Conservation (phyloP, 2,113 vertebrate species). For the Dipodomys spectabilis region DNA sequence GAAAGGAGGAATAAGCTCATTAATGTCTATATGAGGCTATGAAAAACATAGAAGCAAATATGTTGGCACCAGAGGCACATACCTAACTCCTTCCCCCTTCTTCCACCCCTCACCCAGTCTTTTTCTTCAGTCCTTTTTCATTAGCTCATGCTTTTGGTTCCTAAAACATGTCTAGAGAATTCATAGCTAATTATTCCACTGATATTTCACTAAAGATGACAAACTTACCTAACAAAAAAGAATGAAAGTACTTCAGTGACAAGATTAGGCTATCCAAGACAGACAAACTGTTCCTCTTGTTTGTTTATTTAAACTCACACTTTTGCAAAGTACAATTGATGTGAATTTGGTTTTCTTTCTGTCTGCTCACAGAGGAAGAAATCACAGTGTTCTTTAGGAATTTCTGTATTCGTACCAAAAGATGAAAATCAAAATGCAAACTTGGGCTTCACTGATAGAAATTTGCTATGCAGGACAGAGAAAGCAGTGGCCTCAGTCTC, state of each 20-base stretch:
- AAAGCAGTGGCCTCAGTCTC: background rate
- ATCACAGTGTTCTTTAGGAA: background rate
- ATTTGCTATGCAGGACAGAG: background rate
- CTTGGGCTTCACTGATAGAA: background rate
- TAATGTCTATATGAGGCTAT: background rate
- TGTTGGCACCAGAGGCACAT: rapidly evolving
- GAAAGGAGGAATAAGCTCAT: background rate
- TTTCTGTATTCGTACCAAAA: background rate
- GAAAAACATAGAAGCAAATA: background rate
- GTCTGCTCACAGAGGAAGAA: background rate
- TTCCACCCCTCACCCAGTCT: rapidly evolving
- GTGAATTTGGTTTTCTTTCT: background rate
- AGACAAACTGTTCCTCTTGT: background rate
- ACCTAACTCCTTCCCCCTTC: background rate
- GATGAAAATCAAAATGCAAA: background rate
- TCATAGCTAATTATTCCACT: background rate
- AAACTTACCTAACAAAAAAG: conserved; percentile 14
- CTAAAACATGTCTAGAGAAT: background rate
- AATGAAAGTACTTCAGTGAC: background rate
- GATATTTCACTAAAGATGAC: background rate
- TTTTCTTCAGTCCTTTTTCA: background rate
- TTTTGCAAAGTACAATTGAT: background rate
- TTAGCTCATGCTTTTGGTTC: background rate
- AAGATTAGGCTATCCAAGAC: background rate
- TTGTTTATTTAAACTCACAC: conserved; percentile 2